A percentile compares a stretch with the other conserved stretches of the same genome.
These are phyloP conservation scores for Coregonus suidteri DNA, from an alignment of 2,797 vertebrate genomes.

Conservation along the genomic window DNA sequence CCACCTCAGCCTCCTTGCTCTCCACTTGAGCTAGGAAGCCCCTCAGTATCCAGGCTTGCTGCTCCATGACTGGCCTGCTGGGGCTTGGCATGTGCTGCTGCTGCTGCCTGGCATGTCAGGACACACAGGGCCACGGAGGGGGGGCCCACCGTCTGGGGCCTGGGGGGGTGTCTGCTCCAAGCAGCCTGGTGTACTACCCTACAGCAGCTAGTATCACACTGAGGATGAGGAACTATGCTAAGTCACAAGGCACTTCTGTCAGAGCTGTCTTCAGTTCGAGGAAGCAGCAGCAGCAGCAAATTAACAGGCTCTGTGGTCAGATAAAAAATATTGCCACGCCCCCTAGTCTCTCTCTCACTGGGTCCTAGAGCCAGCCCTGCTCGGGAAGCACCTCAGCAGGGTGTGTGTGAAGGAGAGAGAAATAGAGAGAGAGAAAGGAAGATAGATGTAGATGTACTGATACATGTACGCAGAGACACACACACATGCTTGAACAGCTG, in stretches of 20 bases:
- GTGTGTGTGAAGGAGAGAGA: background rate
- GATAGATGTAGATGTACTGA: background rate
- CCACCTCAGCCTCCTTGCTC: conserved; percentile 74
- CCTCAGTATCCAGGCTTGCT: conserved; percentile 82
- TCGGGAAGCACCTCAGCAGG: background rate
- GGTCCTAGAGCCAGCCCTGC: conserved; percentile 73
- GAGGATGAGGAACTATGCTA: conserved; percentile 61
- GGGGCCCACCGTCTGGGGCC: background rate
- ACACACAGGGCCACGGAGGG: conserved; percentile 43
- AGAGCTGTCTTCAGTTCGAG: conserved; percentile 70
- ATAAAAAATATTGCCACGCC: conserved; percentile 67
- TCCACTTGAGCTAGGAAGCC: conserved; percentile 75
- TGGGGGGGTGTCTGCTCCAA: background rate
- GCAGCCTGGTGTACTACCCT: conserved; percentile 40
- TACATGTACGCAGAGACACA: background rate
- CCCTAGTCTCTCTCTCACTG: conserved; percentile 66
- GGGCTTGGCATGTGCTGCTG: conserved; percentile 40
- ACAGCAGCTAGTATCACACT: conserved; percentile 37
- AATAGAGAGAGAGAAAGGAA: conserved; percentile 30
- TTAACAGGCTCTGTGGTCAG: conserved; percentile 83
- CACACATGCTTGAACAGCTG: conserved; percentile 33
- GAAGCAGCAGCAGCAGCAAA: conserved; percentile 79
- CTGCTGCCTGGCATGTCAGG: conserved; percentile 64
- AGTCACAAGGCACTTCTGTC: conserved; percentile 38
- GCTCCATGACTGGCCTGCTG: conserved; percentile 74